Base-by-base conservation (phyloP, 2,113 vertebrate genomes). In the Athene cunicularia region DNA sequence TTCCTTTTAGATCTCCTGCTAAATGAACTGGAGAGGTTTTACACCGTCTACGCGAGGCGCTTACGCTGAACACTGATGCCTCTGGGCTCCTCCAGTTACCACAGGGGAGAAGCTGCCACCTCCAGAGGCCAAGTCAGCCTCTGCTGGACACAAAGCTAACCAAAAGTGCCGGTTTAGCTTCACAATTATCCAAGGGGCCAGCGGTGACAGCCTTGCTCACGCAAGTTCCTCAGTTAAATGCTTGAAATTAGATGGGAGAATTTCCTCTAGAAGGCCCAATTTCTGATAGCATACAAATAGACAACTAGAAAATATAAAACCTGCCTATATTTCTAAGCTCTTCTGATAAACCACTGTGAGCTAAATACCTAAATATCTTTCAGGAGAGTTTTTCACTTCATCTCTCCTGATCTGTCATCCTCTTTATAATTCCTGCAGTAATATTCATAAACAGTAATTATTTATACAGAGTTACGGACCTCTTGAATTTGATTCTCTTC, bases 391-490 rank as follows among this genome's bases (percentile, higher is more conserved):
- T 90, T 85, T 47, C 63, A 86, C 21, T 95, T 90, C 27, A 35
- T 86, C 80, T 85, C 56, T 47, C 62, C 77, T 92, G 87, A 87
- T 94, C 91, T 95, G 41, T 45, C 39, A 86, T 62, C 66, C 37
- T 87, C 37, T 82, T 77, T 50, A 77, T 94, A 96, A 96, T 94
- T 81, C 2, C 1, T 35, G 63, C 32, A 49, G 84, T 90, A 94
- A 97, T 95, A 95, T 91, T 95, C 91, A 97, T 97, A 96, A 95
- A 94, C 68, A 90, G 82, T 88, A 91, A 95, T 95, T 96, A 94
- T 93, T 95, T 94, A 97, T 96, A 95, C 70, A 68, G 27, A n/a
- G 86, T 75, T 96, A 95, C 59, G 81, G 86, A 95, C 93, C 86
- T 90, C 89, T 93, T 95, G 80, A 97, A 89, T 96, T 90, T 94